Percentiles rank a stretch among this genome's conserved stretches.
Conservation (phyloP, 2,113 vertebrate species). For the Lagopus leucura region DNA sequence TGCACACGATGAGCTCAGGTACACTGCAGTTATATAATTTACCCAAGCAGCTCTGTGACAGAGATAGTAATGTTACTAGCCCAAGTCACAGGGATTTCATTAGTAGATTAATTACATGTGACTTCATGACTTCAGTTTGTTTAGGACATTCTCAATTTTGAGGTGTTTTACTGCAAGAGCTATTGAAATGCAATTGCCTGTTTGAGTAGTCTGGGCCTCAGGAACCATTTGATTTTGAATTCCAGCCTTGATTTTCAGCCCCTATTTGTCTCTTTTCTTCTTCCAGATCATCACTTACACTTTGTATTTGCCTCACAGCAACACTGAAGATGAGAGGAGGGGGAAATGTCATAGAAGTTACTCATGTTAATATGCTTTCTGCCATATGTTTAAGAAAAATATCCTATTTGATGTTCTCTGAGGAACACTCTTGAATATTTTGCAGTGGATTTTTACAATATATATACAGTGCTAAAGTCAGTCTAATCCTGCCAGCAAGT, state of each 20-base stretch:
- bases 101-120: neutral
- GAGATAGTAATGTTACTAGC: neutral
- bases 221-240: neutral
- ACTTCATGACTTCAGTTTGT: neutral
- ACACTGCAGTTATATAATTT: neutral
- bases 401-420: neutral
- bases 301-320: conserved; percentile 17
- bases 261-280: neutral
- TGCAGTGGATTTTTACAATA: conserved; percentile 18
- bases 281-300: neutral
- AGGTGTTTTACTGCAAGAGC: neutral
- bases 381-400: conserved; percentile 55
- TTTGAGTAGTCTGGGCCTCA: neutral
- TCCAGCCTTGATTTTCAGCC: neutral
- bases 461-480: neutral
- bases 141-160: neutral
- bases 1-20: neutral
- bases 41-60: neutral
- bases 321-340: neutral
- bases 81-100: neutral
- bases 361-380: conserved; percentile 40
- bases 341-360: conserved; percentile 35
- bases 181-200: neutral
- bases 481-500: neutral
- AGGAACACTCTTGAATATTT: conserved; percentile 13